Conservation (phyloP, 2,888 invertebrate species). For the Drosophila prostipennis region DNA sequence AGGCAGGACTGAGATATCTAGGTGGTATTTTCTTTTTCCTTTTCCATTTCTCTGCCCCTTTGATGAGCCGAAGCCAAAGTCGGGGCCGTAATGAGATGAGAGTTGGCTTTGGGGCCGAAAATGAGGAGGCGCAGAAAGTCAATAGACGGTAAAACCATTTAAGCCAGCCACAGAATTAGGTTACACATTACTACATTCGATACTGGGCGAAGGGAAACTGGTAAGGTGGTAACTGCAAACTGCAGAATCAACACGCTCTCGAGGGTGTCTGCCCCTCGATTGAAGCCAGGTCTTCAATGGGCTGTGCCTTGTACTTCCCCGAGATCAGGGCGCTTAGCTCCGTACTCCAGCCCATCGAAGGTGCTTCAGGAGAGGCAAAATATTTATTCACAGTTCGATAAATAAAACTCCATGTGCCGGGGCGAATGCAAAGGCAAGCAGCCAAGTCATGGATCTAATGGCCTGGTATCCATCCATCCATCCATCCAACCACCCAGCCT, state of each 20-base stretch:
- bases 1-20: constrained; percentile 19
- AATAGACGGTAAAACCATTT: constrained; percentile 76
- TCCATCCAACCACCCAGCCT: constrained; percentile 18
- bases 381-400: constrained; percentile 77
- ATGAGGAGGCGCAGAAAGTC: constrained; percentile 60
- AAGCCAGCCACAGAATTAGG: constrained; percentile 67
- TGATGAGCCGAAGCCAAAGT: constrained; percentile 42
- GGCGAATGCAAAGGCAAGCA: constrained; percentile 13
- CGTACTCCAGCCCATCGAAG: constrained; percentile 4
- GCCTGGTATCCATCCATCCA: constrained; percentile 44
- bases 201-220: constrained; percentile 19
- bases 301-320: constrained; percentile 41
- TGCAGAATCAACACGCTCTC: constrained; percentile 63
- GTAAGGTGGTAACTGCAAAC: constrained; percentile 38
- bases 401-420: constrained; percentile 60
- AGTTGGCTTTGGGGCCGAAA: constrained; percentile 32
- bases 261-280: constrained; percentile 55
- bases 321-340: constrained; percentile 26
- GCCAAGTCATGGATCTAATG: constrained; percentile 38
- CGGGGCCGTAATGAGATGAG: constrained; percentile 50
- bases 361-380: constrained; percentile 51
- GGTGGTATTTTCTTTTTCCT: constrained; percentile 28
- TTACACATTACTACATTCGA: constrained; percentile 62
- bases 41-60: constrained; percentile 16
- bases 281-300: constrained; percentile 32